Evolutionary conservation across 2,113 vertebrate species (phyloP).

Genomic region (Mesembrinibis cayennensis): DNA sequence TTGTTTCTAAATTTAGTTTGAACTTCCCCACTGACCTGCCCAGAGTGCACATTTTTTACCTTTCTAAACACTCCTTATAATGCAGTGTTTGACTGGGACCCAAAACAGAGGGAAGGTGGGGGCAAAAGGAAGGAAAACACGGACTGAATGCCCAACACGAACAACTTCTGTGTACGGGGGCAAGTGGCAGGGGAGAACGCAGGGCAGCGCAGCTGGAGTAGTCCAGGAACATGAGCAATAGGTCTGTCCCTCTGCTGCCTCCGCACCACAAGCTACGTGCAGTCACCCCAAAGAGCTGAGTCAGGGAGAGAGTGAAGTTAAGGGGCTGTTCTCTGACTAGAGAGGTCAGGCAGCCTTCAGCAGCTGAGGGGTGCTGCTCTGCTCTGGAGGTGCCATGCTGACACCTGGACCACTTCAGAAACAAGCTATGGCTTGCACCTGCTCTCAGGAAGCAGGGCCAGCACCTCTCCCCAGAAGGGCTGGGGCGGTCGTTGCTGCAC

Average conservation of each 20-base stretch:
- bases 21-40: neutral
- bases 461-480: neutral
- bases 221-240: neutral
- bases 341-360: neutral
- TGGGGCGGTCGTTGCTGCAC: neutral
- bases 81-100: neutral
- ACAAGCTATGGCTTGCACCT: neutral
- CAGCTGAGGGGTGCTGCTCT: neutral
- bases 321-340: neutral
- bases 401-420: neutral
- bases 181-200: neutral
- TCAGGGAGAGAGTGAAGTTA: neutral
- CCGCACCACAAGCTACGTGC: rapidly evolving
- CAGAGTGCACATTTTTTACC: neutral
- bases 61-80: neutral
- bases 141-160: rapidly evolving
- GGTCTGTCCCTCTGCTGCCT: neutral
- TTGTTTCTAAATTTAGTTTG: neutral
- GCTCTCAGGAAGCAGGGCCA: neutral
- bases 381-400: neutral
- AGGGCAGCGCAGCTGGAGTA: neutral
- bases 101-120: neutral
- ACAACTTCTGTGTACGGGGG: neutral
- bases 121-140: neutral
- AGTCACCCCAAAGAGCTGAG: neutral